Base-by-base conservation (phyloP, 2,113 vertebrate genomes). In the Dryoscopus gambensis region DNA sequence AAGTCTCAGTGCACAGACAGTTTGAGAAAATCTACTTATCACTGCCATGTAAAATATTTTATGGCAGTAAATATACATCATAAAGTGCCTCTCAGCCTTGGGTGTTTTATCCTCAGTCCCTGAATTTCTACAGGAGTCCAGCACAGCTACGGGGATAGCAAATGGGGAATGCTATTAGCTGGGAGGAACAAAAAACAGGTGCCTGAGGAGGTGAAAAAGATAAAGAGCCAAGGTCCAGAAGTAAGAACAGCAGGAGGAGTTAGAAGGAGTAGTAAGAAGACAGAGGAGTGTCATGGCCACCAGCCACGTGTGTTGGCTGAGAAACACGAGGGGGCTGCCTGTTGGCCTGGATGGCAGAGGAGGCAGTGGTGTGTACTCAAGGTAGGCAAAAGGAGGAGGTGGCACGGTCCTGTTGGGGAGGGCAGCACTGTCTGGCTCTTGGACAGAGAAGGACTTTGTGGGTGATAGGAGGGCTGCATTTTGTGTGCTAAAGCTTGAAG, bases 1-100 rank as follows among this genome's bases (percentile, higher is more conserved):
- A 93, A 87, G 56, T 93, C 63, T 77, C 76, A 57, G 60, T 49
- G 82, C 79, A 37, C 85, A 90, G 93, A 84, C 89, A 94, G 81
- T 87, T 93, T 91, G 91, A 87, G 84, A 85, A 96, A 94, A 78
- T 76, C 76, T 88, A 44, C 83, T 93, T 60, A 76, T 86, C 96
- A 90, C 67, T 96, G 95, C 69, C 53, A 42, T 79, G 80, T 79
- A 90, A 95, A 96, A 88, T 74, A 82, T 81, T 89, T 92, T 81
- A 46, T 14, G 4, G 60, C 62, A 87, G 56, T 88, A 90, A 93
- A 95, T 84, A 81, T 25, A 78, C 25, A 35, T 39, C 73, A 39
- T 49, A 27, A 44, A 68, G 60, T 9, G 40, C 56, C 56, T 71
- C 69, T 86, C 35, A 89, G 64, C 31, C 35, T 57, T 24, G 9